These are phyloP conservation scores for Lutjanus argentimaculatus DNA, from an alignment of 2,797 vertebrate genomes.

Conservation along the genomic window DNA sequence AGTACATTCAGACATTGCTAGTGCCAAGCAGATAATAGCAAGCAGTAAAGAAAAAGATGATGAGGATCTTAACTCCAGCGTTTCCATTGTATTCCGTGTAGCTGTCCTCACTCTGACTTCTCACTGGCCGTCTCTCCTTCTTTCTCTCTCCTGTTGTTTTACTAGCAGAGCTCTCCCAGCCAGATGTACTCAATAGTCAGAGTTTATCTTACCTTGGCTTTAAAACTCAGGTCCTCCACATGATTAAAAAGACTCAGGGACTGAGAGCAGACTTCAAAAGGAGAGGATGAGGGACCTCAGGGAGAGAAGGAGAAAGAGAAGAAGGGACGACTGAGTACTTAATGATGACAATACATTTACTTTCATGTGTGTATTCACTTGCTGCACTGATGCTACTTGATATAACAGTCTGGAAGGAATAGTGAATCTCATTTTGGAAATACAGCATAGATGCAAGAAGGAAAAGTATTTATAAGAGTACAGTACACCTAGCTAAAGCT, in stretches of 20 bases:
- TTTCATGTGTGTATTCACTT: constrained; percentile 32
- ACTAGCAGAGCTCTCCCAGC: constrained; percentile 75
- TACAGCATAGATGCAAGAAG: not conserved
- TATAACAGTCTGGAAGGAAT: not conserved
- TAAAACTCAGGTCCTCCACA: constrained; percentile 76
- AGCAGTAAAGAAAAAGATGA: too few species aligned
- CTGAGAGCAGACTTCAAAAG: constrained; percentile 80
- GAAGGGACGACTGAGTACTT: constrained; percentile 22
- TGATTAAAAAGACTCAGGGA: constrained; percentile 73
- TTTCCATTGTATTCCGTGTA: not conserved
- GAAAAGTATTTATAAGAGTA: constrained; percentile 1
- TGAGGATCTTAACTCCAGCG: too few species aligned
- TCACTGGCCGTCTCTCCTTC: constrained; percentile 26
- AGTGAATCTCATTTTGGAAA: not conserved
- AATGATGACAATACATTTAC: constrained; percentile 37
- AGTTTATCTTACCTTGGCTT: constrained; percentile 85
- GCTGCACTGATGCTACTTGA: constrained; percentile 12
- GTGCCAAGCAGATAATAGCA: too few species aligned
- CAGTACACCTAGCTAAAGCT: not conserved
- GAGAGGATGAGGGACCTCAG: constrained; percentile 42
- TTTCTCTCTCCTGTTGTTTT: constrained; percentile 69
- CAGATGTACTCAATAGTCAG: constrained; percentile 81
- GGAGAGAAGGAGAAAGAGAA: constrained; percentile 14
- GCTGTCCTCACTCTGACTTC: constrained; percentile 52
- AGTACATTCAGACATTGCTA: too few species aligned